phyloP scores from a whole-genome alignment of 2,888 invertebrate genomes.

The Campaea margaritaria region DNA sequence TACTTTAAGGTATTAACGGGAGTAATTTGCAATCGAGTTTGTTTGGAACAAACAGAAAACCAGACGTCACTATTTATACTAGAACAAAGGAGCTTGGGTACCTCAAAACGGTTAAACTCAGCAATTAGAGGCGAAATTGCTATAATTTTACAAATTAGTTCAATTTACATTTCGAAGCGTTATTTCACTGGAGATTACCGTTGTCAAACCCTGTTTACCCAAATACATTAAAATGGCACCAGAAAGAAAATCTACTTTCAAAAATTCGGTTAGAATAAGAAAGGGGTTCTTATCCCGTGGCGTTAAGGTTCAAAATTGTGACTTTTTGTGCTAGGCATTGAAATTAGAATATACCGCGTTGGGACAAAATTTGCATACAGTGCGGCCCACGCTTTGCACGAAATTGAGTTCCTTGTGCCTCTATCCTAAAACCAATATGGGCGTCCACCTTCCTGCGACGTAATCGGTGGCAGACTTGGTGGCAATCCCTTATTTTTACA shows the following conservation, averaged over 20 bases:
- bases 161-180: slow-evolving; percentile 21
- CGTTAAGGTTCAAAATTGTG: slow-evolving; percentile 31
- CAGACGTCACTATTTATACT: not conserved
- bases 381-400: slow-evolving; percentile 48
- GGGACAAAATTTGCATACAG: slow-evolving; percentile 60
- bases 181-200: slow-evolving; percentile 31
- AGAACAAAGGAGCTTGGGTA: slow-evolving; percentile 1
- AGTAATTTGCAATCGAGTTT: no score
- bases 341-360: slow-evolving; percentile 57
- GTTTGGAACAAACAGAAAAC: not conserved
- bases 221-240: slow-evolving; percentile 39
- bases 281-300: slow-evolving; percentile 21
- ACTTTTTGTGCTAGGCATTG: slow-evolving; percentile 32
- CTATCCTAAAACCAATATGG: slow-evolving; percentile 62
- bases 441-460: slow-evolving; percentile 21
- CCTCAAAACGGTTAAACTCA: slow-evolving; percentile 2
- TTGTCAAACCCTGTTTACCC: slow-evolving; percentile 35
- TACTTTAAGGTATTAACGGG: no score
- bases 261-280: slow-evolving; percentile 26
- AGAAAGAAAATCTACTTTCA: slow-evolving; percentile 37
- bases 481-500: slow-evolving; percentile 28
- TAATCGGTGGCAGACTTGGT: slow-evolving; percentile 15
- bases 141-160: slow-evolving; percentile 26
- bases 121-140: slow-evolving; percentile 24
- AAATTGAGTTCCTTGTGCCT: slow-evolving; percentile 61